Conservation (phyloP, 2,113 vertebrate genomes). For the Phycodurus eques region DNA sequence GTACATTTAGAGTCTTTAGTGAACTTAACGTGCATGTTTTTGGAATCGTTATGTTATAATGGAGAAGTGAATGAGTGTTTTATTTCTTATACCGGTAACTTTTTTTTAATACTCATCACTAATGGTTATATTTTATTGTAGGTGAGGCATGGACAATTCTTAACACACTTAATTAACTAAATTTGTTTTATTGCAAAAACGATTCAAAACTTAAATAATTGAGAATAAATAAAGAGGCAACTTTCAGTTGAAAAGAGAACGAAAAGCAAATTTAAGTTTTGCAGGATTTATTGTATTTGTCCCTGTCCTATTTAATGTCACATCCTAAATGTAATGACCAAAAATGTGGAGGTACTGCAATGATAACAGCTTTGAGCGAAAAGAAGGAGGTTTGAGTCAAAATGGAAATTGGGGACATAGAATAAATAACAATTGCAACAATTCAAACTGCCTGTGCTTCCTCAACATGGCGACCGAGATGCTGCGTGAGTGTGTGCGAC, state of each 20-base stretch:
- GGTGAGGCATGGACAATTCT: neutral
- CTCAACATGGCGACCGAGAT: constrained; percentile 14
- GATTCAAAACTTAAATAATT: neutral
- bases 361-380: neutral
- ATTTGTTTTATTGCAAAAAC: neutral
- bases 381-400: neutral
- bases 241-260: too few relatives aligned
- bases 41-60: too few relatives aligned
- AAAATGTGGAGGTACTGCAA: neutral
- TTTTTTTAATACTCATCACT: too few relatives aligned
- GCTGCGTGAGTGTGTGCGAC: constrained; percentile 21
- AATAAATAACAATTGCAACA: neutral
- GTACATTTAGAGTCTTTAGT: too few relatives aligned
- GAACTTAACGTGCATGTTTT: too few relatives aligned
- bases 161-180: neutral
- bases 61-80: too few relatives aligned
- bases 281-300: too few relatives aligned
- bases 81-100: too few relatives aligned
- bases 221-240: neutral
- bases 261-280: too few relatives aligned
- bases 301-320: too few relatives aligned
- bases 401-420: neutral
- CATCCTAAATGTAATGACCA: too few relatives aligned
- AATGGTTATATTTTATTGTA: neutral
- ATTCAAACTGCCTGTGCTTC: constrained; percentile 5